Evolutionary conservation across 2,888 invertebrate genomes (phyloP).

Genomic region (Mamestra brassicae): DNA sequence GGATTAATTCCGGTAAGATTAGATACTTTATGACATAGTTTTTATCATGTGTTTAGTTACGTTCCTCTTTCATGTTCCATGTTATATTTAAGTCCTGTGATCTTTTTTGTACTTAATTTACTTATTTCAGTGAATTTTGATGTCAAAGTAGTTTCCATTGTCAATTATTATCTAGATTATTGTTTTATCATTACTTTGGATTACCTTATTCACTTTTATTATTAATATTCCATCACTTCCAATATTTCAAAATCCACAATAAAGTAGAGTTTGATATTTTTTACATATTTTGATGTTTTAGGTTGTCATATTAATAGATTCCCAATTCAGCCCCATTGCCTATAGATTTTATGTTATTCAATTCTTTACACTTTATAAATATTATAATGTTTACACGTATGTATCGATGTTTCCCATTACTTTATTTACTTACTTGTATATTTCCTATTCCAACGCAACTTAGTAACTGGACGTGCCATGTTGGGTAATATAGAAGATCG

Average conservation of each 20-base stretch:
- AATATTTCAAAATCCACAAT: background rate
- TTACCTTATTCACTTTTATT: background rate
- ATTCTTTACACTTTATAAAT: background rate
- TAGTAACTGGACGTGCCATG: conserved; percentile 85
- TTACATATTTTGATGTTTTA: background rate
- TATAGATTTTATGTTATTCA: background rate
- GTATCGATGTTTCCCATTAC: conserved; percentile 41
- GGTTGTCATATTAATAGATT: background rate
- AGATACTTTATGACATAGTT: background rate
- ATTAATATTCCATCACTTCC: background rate
- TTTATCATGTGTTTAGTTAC: conserved; percentile 15
- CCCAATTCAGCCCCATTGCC: background rate
- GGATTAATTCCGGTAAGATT: conserved; percentile 83
- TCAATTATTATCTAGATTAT: conserved; percentile 7
- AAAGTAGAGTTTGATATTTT: background rate
- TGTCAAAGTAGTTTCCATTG: background rate
- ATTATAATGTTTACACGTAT: conserved; percentile 12
- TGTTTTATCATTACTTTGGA: background rate
- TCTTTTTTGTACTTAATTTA: background rate
- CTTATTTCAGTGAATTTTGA: background rate
- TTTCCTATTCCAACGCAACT: conserved; percentile 73
- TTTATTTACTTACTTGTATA: conserved; percentile 48
- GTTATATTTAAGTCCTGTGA: too few relatives aligned
- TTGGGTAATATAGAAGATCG: conserved; percentile 77
- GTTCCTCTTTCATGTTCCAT: background rate